These are phyloP conservation scores for Manacus vitellinus DNA, from an alignment of 2,113 vertebrate species.

Conservation along the genomic window DNA sequence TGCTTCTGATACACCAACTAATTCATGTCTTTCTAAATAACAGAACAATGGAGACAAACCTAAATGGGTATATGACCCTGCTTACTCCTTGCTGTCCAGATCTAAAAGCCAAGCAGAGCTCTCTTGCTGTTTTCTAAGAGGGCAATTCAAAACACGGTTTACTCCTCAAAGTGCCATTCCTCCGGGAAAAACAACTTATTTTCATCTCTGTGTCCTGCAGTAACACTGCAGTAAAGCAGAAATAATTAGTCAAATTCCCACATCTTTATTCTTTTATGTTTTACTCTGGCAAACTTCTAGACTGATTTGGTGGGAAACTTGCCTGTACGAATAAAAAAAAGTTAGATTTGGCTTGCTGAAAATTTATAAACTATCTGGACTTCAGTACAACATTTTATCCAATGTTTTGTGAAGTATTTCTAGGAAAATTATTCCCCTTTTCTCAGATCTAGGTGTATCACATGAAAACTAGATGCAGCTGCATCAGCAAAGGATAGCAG, in stretches of 20 bases:
- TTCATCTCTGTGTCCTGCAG: not conserved
- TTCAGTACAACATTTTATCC: not conserved
- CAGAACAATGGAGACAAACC: not conserved
- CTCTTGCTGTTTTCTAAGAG: not conserved
- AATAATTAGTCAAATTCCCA: not conserved
- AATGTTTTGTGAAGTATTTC: constrained; percentile 9
- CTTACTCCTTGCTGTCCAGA: not conserved
- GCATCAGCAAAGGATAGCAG: not conserved
- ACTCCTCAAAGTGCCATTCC: not conserved
- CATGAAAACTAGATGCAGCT: not conserved
- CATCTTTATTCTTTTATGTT: not conserved
- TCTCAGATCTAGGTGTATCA: not conserved
- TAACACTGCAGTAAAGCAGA: not conserved
- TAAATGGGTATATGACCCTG: not conserved
- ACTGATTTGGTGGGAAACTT: not conserved
- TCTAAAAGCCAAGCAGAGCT: not conserved
- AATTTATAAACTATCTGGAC: constrained; percentile 4
- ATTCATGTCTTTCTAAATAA: not conserved
- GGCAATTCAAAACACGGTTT: not conserved
- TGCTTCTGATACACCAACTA: not conserved
- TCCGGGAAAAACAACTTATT: not conserved
- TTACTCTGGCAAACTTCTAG: not conserved
- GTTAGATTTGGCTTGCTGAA: not conserved
- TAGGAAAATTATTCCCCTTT: constrained; percentile 18
- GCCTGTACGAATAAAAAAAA: not conserved